These are phyloP conservation scores for Aquatica leii DNA, from an alignment of 2,888 invertebrate species.

Conservation along the genomic window DNA sequence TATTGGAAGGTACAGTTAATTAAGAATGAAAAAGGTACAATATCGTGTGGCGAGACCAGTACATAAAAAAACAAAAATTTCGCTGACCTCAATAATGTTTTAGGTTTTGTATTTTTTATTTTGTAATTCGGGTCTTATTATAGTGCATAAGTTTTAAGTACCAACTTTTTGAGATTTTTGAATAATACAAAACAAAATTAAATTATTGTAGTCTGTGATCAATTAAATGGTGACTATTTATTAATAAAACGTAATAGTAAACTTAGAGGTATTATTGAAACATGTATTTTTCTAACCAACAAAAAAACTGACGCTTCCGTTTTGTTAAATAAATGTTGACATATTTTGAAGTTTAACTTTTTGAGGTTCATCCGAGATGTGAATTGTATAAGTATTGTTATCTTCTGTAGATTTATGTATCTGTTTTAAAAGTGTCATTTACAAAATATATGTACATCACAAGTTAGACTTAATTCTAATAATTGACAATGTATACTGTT, in stretches of 20 bases:
- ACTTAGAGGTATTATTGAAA: conserved; percentile 55
- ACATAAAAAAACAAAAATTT: conserved; percentile 25
- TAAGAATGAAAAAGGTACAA: conserved; percentile 31
- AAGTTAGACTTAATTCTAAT: conserved; percentile 51
- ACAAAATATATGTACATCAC: conserved; percentile 57
- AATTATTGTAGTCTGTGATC: conserved; percentile 61
- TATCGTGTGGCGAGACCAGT: conserved; percentile 22
- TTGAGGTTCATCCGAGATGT: conserved; percentile 50
- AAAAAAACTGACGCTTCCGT: conserved; percentile 52
- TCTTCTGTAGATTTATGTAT: conserved; percentile 54
- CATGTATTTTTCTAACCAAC: conserved; percentile 58
- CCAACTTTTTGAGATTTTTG: conserved; percentile 33
- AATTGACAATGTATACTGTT: conserved; percentile 56
- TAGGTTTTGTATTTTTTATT: conserved; percentile 31
- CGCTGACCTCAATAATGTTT: conserved; percentile 38
- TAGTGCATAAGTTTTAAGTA: conserved; percentile 37
- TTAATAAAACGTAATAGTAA: conserved; percentile 56
- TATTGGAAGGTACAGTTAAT: conserved; percentile 42
- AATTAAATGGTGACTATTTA: conserved; percentile 61
- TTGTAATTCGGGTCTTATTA: conserved; percentile 35
- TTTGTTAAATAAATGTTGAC: conserved; percentile 55
- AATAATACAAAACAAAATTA: conserved; percentile 48
- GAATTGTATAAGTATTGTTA: conserved; percentile 55
- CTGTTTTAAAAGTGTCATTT: conserved; percentile 43
- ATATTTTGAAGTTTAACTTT: conserved; percentile 54